These are phyloP conservation scores for Nothobranchius furzeri DNA, from an alignment of 2,113 vertebrate species.

Conservation along the genomic window DNA sequence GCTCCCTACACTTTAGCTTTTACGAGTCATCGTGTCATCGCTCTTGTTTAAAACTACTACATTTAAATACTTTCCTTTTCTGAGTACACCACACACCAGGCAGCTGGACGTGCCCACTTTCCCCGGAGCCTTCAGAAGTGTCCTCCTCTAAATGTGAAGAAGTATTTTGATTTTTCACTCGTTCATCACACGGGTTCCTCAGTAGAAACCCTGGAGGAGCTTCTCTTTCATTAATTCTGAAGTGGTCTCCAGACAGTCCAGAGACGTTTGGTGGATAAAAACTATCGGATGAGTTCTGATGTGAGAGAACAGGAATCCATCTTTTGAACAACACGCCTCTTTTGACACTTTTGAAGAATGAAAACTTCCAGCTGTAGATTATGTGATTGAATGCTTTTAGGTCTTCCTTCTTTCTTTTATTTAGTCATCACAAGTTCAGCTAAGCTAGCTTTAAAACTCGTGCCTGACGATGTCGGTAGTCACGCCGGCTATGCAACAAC, in stretches of 20 bases:
- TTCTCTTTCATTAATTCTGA: constrained; percentile 24
- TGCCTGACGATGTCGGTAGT: too few species aligned
- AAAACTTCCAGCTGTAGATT: background rate
- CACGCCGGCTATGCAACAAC: too few species aligned
- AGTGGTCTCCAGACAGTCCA: constrained; percentile 7
- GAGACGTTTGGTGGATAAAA: constrained; percentile 3
- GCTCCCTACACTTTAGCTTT: background rate
- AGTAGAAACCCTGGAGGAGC: constrained; percentile 4
- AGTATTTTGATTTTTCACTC: constrained; percentile 17
- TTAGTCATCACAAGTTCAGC: too few species aligned
- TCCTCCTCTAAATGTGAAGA: constrained; percentile 5
- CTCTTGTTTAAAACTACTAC: background rate
- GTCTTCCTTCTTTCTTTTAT: too few species aligned
- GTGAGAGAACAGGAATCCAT: background rate
- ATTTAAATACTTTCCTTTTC: background rate
- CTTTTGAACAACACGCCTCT: background rate
- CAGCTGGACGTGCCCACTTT: background rate
- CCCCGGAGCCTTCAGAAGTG: background rate
- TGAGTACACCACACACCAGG: background rate
- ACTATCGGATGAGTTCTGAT: constrained; percentile 1
- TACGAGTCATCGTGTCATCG: background rate
- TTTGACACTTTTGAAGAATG: background rate
- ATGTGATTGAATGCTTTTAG: too few species aligned
- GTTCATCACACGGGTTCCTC: constrained; percentile 9
- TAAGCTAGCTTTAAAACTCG: too few species aligned